Percentiles rank a stretch among this genome's conserved stretches.
Evolutionary conservation across 2,888 invertebrate genomes (phyloP).

Genomic region (Euzetes globulus): DNA sequence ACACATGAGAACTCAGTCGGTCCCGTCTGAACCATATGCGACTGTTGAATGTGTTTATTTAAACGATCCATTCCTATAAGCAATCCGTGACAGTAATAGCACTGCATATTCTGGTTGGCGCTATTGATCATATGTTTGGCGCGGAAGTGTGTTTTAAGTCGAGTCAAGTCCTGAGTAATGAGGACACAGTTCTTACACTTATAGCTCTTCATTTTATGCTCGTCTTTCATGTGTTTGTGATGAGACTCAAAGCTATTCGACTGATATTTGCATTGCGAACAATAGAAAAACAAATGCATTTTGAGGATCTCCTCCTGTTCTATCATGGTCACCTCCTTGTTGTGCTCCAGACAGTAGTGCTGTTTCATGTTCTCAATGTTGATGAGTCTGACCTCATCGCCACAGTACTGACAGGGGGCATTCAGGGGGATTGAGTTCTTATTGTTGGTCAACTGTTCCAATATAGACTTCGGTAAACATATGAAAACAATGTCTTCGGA

Average conservation of each 20-base stretch:
- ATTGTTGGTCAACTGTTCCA: constrained; percentile 18
- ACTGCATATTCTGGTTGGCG: constrained; percentile 41
- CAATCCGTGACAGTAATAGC: constrained; percentile 42
- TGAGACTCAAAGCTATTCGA: constrained; percentile 41
- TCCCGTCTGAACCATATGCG: constrained; percentile 43
- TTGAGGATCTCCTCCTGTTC: constrained; percentile 42
- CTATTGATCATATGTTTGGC: constrained; percentile 41
- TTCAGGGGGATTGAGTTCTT: constrained; percentile 38
- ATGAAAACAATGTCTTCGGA: constrained; percentile 43
- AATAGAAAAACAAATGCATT: constrained; percentile 42
- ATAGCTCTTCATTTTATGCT: constrained; percentile 42
- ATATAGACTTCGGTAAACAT: constrained; percentile 41
- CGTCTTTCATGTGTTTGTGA: constrained; percentile 42
- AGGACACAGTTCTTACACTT: constrained; percentile 42
- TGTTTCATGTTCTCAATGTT: constrained; percentile 41
- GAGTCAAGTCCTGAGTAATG: constrained; percentile 41
- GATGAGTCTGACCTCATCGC: constrained; percentile 38
- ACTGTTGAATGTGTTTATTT: constrained; percentile 42
- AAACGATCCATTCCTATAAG: constrained; percentile 42
- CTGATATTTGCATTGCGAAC: constrained; percentile 40
- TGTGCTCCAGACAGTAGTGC: constrained; percentile 41
- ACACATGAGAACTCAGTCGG: constrained; percentile 42
- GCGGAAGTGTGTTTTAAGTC: constrained; percentile 42
- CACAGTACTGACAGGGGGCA: constrained; percentile 43
- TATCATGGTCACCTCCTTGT: constrained; percentile 41